Percentiles rank a stretch among this genome's conserved stretches.
These are phyloP conservation scores for Stichodactyla helianthus DNA, from an alignment of 64 coral and sea anemone genomes.

Conservation along the genomic window DNA sequence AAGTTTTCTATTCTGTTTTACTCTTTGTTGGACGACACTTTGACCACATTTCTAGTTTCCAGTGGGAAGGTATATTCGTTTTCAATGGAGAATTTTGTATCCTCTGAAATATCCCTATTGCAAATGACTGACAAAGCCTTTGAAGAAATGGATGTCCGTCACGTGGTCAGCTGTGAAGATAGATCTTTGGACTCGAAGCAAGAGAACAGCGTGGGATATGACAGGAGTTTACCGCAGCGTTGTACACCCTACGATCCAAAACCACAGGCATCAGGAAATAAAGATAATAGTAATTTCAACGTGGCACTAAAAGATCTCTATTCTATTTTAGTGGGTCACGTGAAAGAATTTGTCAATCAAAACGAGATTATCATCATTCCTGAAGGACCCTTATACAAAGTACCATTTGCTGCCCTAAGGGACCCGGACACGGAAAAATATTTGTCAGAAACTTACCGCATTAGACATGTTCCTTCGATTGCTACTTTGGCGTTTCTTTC, in stretches of 20 bases:
- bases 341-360: not conserved
- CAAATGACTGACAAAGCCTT: not conserved
- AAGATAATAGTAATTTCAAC: not conserved
- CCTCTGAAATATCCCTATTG: not conserved
- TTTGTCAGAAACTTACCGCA: slow-evolving; percentile 21
- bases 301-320: not conserved
- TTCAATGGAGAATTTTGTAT: not conserved
- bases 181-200: not conserved
- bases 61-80: not conserved
- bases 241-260: not conserved
- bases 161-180: not conserved
- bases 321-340: not conserved
- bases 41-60: not conserved
- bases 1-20: not conserved
- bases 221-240: not conserved
- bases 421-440: slow-evolving; percentile 31
- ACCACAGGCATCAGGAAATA: not conserved
- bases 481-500: slow-evolving; percentile 29
- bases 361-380: slow-evolving; percentile 39
- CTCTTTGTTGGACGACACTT: not conserved
- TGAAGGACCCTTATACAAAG: slow-evolving; percentile 28
- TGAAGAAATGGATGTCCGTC: not conserved
- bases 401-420: slow-evolving; percentile 44
- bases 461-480: slow-evolving; percentile 36
- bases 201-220: not conserved